Evolutionary conservation across 2,888 invertebrate species (phyloP).

Genomic region (Scelioninae gen. 2): DNA sequence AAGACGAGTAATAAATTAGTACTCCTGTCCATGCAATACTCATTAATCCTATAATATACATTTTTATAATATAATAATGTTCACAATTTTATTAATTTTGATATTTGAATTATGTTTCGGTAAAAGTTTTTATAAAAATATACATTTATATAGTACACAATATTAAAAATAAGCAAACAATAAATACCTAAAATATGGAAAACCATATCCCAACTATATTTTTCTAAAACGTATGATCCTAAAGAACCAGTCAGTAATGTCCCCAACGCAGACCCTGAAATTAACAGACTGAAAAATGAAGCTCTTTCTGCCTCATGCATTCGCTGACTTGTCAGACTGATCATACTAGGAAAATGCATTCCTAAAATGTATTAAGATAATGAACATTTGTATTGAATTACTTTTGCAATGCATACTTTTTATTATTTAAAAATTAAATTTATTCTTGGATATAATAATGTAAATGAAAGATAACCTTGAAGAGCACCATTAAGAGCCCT

Average conservation of each 20-base stretch:
- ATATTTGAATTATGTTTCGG: too few relatives aligned
- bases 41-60: constrained; percentile 73
- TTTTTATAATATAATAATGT: constrained; percentile 5
- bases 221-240: constrained; percentile 81
- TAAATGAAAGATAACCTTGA: constrained; percentile 75
- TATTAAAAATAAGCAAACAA: too few relatives aligned
- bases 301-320: constrained; percentile 80
- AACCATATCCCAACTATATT: constrained; percentile 81
- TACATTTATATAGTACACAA: too few relatives aligned
- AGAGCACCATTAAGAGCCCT: constrained; percentile 81
- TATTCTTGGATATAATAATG: neutral
- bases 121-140: too few relatives aligned
- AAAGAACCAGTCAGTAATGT: constrained; percentile 81
- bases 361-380: constrained; percentile 61
- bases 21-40: constrained; percentile 78
- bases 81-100: too few relatives aligned
- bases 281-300: constrained; percentile 81
- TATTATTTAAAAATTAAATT: neutral
- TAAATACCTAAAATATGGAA: constrained; percentile 81
- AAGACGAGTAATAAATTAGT: constrained; percentile 75
- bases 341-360: constrained; percentile 82
- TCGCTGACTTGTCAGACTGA: constrained; percentile 81
- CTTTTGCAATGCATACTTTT: too few relatives aligned
- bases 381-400: constrained; percentile 13
- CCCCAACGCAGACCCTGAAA: constrained; percentile 80